A percentile compares a stretch with the other conserved stretches of the same genome.
phyloP scores from a whole-genome alignment of 1,140 invertebrate genomes.

The Venustaconcha ellipsiformis region DNA sequence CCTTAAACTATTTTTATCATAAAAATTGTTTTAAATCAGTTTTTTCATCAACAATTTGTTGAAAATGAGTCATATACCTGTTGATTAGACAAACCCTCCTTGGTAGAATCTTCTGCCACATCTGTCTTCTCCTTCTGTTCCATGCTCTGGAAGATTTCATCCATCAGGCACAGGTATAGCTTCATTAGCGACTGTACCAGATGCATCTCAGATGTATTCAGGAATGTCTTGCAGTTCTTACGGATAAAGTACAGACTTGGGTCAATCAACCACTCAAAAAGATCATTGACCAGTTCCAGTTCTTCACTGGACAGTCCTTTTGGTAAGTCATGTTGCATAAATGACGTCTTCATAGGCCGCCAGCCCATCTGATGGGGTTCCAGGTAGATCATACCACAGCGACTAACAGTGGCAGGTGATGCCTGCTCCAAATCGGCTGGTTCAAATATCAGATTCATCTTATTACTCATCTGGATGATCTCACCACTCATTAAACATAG shows the following conservation, averaged over 20 bases:
- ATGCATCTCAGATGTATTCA: slow-evolving; percentile 85
- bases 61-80: slow-evolving; percentile 44
- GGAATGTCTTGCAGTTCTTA: slow-evolving; percentile 79
- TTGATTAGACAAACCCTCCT: slow-evolving; percentile 47
- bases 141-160: slow-evolving; percentile 60
- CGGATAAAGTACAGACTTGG: slow-evolving; percentile 67
- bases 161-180: slow-evolving; percentile 64
- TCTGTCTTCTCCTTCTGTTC: slow-evolving; percentile 29
- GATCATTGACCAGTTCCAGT: slow-evolving; percentile 51
- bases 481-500: slow-evolving; percentile 71
- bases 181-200: slow-evolving; percentile 70
- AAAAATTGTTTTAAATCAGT: no score
- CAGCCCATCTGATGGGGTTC: slow-evolving; percentile 70
- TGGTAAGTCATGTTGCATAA: slow-evolving; percentile 67
- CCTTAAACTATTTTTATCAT: no score
- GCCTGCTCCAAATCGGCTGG: slow-evolving; percentile 74
- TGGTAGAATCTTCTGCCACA: slow-evolving; percentile 31
- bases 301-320: slow-evolving; percentile 67
- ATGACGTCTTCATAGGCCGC: slow-evolving; percentile 67
- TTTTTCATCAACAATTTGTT: background rate
- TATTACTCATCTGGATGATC: slow-evolving; percentile 71
- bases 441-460: slow-evolving; percentile 71
- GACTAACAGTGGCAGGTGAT: slow-evolving; percentile 70
- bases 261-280: slow-evolving; percentile 69
- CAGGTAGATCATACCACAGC: slow-evolving; percentile 72